Evolutionary conservation across 2,888 invertebrate genomes (phyloP).

Genomic region (Octodonta nipae): DNA sequence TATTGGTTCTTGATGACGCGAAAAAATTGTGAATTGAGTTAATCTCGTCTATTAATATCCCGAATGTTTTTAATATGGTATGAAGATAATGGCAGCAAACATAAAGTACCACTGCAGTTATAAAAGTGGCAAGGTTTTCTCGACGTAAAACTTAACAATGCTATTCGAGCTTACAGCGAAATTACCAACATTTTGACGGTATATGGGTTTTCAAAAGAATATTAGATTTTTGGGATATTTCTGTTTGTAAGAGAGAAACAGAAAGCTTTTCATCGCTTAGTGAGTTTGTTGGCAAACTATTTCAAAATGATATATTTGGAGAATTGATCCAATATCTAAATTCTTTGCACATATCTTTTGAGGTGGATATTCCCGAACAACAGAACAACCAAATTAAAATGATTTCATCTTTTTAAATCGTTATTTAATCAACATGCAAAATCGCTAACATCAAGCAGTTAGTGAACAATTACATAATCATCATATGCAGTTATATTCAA

Average conservation of each 20-base stretch:
- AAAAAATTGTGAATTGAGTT: too few species aligned
- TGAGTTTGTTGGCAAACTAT: constrained; percentile 7
- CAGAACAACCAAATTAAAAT: constrained; percentile 9
- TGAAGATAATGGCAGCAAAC: too few species aligned
- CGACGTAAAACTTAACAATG: too few species aligned
- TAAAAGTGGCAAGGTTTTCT: too few species aligned
- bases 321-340: constrained; percentile 8
- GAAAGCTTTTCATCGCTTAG: constrained; percentile 4
- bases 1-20: too few species aligned
- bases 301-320: constrained; percentile 6
- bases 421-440: constrained; percentile 7
- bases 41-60: too few species aligned
- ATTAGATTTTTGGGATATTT: constrained; percentile 4
- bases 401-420: constrained; percentile 8
- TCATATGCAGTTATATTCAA: too few species aligned
- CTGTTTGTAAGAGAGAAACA: constrained; percentile 4
- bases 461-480: too few species aligned
- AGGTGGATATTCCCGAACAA: constrained; percentile 8
- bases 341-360: constrained; percentile 7
- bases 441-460: constrained; percentile 6
- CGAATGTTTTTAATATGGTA: too few species aligned
- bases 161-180: too few species aligned
- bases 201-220: not conserved
- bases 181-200: constrained; percentile 5
- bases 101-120: too few species aligned